phyloP scores from a whole-genome alignment of 2,888 invertebrate genomes.

The Mechanitis messenoides region DNA sequence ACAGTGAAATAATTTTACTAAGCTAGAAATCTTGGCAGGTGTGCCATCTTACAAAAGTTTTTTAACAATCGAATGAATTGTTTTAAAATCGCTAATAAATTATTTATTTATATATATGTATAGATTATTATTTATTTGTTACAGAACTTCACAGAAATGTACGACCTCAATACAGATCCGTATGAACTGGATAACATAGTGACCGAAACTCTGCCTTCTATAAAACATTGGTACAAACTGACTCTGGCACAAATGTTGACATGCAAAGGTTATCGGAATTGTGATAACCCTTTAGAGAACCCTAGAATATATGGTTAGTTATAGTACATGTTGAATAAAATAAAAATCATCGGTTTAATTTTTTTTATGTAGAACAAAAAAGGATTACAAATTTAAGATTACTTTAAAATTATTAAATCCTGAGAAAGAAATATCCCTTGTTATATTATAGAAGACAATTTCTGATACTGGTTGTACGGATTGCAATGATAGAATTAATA shows the following conservation, averaged over 20 bases:
- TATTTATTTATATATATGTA: too few relatives aligned
- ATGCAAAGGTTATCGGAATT: constrained; percentile 55
- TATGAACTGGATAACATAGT: constrained; percentile 83
- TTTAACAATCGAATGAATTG: too few relatives aligned
- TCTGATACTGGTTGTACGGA: too few relatives aligned
- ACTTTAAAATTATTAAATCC: too few relatives aligned
- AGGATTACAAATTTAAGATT: too few relatives aligned
- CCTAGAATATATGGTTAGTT: constrained; percentile 28
- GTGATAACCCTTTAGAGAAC: constrained; percentile 41
- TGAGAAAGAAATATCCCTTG: too few relatives aligned
- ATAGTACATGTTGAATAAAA: constrained; percentile 19
- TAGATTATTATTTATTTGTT: constrained; percentile 25
- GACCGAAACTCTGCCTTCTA: constrained; percentile 64
- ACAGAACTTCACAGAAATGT: constrained; percentile 85
- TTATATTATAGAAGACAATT: neutral
- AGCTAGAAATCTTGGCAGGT: too few relatives aligned
- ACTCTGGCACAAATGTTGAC: constrained; percentile 70
- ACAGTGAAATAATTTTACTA: too few relatives aligned
- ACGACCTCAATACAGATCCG: constrained; percentile 82
- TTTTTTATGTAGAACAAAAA: too few relatives aligned
- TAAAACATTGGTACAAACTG: constrained; percentile 70
- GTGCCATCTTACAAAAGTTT: too few relatives aligned
- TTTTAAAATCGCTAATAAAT: too few relatives aligned
- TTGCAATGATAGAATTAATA: too few relatives aligned
- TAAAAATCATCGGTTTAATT: neutral